Percentiles rank a stretch among this genome's conserved stretches.
These are phyloP conservation scores for Cosmia trapezina DNA, from an alignment of 2,888 invertebrate species.

Conservation along the genomic window DNA sequence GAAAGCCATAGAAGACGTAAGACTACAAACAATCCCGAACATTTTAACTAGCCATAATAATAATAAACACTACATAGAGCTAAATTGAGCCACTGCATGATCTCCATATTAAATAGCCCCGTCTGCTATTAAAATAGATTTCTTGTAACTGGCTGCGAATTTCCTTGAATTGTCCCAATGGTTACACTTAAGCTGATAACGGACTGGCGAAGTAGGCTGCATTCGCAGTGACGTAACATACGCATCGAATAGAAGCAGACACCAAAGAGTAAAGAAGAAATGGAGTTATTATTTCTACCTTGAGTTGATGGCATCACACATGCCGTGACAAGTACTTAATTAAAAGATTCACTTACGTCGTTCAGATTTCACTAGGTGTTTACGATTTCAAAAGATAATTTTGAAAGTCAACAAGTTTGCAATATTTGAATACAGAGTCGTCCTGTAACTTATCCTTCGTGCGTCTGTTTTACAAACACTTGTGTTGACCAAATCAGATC, in stretches of 20 bases:
- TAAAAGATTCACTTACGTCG: background rate
- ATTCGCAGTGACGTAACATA: constrained; percentile 42
- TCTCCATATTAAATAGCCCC: background rate
- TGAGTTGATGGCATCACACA: background rate
- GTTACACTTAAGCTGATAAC: constrained; percentile 36
- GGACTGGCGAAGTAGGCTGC: constrained; percentile 36
- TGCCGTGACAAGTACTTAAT: background rate
- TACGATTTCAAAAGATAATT: background rate
- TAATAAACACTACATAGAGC: too few relatives aligned
- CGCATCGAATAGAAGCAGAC: constrained; percentile 20
- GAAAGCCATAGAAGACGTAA: background rate
- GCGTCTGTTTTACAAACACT: background rate
- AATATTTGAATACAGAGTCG: background rate
- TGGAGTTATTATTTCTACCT: constrained; percentile 4
- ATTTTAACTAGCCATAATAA: too few relatives aligned
- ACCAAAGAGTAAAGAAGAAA: background rate
- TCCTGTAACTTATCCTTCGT: background rate
- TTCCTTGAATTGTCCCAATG: constrained; percentile 46
- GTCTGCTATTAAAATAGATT: constrained; percentile 29
- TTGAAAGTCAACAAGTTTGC: background rate
- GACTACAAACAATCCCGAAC: background rate
- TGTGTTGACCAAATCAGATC: background rate
- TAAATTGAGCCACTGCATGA: too few relatives aligned
- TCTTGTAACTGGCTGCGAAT: constrained; percentile 39
- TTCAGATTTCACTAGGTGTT: background rate